Base-by-base conservation (phyloP, 64 coral and sea anemone genomes). In the Dendrophyllia cribrosa region DNA sequence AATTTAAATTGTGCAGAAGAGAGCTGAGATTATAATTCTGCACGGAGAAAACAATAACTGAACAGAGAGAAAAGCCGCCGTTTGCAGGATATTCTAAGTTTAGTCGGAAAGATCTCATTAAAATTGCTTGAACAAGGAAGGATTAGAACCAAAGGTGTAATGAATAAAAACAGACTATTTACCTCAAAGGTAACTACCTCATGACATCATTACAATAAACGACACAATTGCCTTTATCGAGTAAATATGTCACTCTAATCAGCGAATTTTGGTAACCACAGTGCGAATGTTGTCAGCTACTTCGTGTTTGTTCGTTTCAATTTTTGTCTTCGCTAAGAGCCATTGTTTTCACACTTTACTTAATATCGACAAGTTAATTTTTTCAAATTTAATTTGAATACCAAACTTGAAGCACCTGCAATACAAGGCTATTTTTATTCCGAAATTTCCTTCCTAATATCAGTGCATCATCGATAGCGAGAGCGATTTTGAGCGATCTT, bases 141-240 rank as follows among this genome's bases (percentile, higher is more conserved):
- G 43, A 66, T 84, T 67, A 84, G 44, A 67, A n/a, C 43, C 62
- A 24, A 52, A 2, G 26, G n/a, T 4, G 53, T 59, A 79, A 79
- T 79, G 19, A 84, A 84, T 23, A n/a, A 84, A 51, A 67, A 84
- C 16, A 47, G 78, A 82, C 48, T 82, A 60, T 64, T 82, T 82
- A 46, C 78, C 15, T 26, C 4, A 46, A 82, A 64, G 59, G 78
- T 58, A 43, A 79, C 77, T 59, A 43, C 25, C 25, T 47, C 64
- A 46, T 64, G 78, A 82, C 78, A 64, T 82, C 34, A 46, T 82
- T 82, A 48, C 53, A 82, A 82, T 45, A 46, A 45, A 64, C 10
- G 3, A 13, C n/a, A 12, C 52, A 79, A 59, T 59, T 43, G 21
- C 23, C 4, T 79, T 79, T 44, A 79, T 79, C 56, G n/a, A 17